Percentiles rank a stretch among this genome's conserved stretches.
Conservation (phyloP, 2,797 vertebrate species). For the Acomys russatus region DNA sequence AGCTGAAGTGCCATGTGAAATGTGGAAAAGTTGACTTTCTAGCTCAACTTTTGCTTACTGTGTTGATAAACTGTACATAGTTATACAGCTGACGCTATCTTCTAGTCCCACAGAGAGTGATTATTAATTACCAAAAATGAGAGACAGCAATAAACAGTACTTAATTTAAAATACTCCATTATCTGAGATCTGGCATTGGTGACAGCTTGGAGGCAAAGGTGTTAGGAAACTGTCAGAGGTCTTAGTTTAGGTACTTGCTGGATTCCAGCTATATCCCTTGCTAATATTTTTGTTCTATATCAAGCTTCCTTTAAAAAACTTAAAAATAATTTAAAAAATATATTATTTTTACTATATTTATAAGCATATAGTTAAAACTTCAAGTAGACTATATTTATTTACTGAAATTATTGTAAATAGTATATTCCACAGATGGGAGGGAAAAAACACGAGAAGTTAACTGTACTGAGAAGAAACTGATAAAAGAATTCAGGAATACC, state of each 20-base stretch:
- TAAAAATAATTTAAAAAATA: conserved; percentile 26
- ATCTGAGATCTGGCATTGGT: conserved; percentile 35
- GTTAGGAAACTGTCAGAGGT: not conserved
- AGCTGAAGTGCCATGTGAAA: not conserved
- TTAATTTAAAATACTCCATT: conserved; percentile 54
- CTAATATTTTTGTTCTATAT: conserved; percentile 51
- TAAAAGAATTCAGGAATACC: conserved; percentile 53
- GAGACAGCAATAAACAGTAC: not conserved
- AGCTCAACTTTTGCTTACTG: conserved; percentile 18
- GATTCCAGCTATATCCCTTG: not conserved
- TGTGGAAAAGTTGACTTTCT: conserved; percentile 11
- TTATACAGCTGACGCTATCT: conserved; percentile 46
- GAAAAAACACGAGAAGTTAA: not conserved
- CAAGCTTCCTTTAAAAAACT: conserved; percentile 13
- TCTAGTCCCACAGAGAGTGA: conserved; percentile 64
- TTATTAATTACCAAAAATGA: conserved; percentile 63
- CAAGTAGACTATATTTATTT: not conserved
- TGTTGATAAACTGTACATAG: conserved; percentile 37
- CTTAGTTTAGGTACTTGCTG: conserved; percentile 29
- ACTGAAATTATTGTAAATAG: conserved; percentile 40
- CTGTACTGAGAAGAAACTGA: conserved; percentile 40
- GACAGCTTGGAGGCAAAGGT: conserved; percentile 21
- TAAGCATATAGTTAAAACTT: conserved; percentile 23
- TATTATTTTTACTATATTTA: conserved; percentile 56
- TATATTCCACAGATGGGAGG: not conserved